Percentiles rank a stretch among this genome's conserved stretches.
These are phyloP conservation scores for Polydesmus complanatus DNA, from an alignment of 2,888 invertebrate genomes.

Conservation along the genomic window DNA sequence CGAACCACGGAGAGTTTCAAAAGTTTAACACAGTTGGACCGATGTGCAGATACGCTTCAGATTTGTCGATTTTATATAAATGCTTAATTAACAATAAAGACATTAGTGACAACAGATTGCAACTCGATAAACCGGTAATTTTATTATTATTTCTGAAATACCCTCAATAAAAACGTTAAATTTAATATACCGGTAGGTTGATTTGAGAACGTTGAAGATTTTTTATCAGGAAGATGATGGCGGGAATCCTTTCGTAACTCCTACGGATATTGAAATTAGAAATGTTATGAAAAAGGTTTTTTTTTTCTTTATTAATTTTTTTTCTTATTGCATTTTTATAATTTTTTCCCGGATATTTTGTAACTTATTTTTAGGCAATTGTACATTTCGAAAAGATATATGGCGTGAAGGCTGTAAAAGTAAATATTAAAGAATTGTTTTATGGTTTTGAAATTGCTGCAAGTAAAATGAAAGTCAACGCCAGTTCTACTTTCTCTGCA, in stretches of 20 bases:
- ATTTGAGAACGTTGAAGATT: neutral
- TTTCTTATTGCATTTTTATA: no score
- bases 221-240: slow-evolving; percentile 52
- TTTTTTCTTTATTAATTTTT: no score
- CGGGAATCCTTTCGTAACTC: slow-evolving; percentile 51
- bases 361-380: slow-evolving; percentile 32
- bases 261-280: neutral
- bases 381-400: slow-evolving; percentile 43
- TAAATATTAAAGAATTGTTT: slow-evolving; percentile 33
- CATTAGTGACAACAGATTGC: neutral
- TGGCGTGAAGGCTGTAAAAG: neutral
- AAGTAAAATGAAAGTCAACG: slow-evolving; percentile 25
- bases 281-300: neutral
- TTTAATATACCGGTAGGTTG: neutral
- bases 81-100: neutral
- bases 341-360: no score
- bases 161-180: neutral
- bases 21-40: neutral
- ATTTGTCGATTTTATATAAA: neutral
- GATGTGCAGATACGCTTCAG: neutral
- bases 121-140: neutral
- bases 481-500: slow-evolving; percentile 42
- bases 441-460: slow-evolving; percentile 25
- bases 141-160: neutral
- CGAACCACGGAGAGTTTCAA: neutral